Evolutionary conservation across 2,113 vertebrate species (phyloP).

Genomic region (Pao palembangensis): DNA sequence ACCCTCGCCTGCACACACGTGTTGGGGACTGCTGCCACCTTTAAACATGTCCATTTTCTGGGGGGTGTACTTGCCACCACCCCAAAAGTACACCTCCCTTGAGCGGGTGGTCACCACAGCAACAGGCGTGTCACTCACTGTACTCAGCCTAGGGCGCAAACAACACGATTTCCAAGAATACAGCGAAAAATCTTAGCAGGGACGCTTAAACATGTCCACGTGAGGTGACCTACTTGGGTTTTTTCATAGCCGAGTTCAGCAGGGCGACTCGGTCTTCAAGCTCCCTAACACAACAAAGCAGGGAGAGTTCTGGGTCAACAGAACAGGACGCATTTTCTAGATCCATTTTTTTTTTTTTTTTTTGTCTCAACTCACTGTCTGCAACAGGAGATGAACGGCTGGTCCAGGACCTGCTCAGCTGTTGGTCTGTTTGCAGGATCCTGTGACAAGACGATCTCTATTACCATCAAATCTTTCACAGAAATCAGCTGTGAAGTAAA

Average conservation of each 20-base stretch:
- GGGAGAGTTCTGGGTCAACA: background rate
- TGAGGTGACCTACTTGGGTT: slow-evolving; percentile 83
- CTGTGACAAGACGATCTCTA: slow-evolving; percentile 63
- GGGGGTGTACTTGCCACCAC: slow-evolving; percentile 94
- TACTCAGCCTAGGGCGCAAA: slow-evolving; percentile 78
- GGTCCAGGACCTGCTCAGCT: slow-evolving; percentile 85
- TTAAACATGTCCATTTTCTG: slow-evolving; percentile 96
- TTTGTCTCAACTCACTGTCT: slow-evolving; percentile 79
- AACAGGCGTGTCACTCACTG: slow-evolving; percentile 85
- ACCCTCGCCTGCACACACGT: slow-evolving; percentile 94
- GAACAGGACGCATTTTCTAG: background rate
- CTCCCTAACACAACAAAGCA: slow-evolving; percentile 71
- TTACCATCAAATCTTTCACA: background rate
- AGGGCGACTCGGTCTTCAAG: slow-evolving; percentile 88
- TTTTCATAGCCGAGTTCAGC: slow-evolving; percentile 90
- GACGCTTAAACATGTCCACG: accelerated
- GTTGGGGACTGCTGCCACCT: slow-evolving; percentile 91
- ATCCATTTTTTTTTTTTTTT: background rate
- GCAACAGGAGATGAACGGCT: slow-evolving; percentile 79
- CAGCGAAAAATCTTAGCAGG: background rate
- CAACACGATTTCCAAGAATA: background rate
- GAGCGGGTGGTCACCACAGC: slow-evolving; percentile 95
- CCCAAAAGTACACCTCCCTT: slow-evolving; percentile 97
- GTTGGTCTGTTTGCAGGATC: slow-evolving; percentile 93
- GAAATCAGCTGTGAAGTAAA: background rate